A percentile compares a stretch with the other conserved stretches of the same genome.
These are phyloP conservation scores for Sarcophaga carnaria DNA, from an alignment of 2,888 invertebrate species.

Conservation along the genomic window DNA sequence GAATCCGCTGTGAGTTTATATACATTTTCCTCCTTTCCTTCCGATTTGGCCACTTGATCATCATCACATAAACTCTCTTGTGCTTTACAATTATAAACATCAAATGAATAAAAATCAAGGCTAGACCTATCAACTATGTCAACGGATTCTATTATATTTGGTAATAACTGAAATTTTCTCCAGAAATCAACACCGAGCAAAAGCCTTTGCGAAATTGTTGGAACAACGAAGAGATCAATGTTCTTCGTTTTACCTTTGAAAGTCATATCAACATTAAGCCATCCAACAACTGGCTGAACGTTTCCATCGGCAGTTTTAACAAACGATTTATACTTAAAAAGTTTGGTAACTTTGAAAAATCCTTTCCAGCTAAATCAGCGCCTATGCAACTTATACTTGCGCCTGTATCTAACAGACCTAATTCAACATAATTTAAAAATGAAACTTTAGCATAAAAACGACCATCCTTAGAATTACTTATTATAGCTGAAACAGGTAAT, in stretches of 20 bases:
- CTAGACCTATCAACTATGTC: neutral
- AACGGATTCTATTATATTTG: conserved; percentile 17
- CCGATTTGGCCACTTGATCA: no score
- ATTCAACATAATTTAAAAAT: neutral
- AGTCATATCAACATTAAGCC: neutral
- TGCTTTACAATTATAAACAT: no score
- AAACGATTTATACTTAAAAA: neutral
- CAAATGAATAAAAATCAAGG: no score
- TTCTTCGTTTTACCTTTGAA: conserved; percentile 13
- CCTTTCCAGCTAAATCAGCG: neutral
- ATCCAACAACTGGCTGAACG: conserved; percentile 21
- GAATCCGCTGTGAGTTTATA: no score
- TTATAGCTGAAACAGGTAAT: neutral
- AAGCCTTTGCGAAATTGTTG: conserved; percentile 31
- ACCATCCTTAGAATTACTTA: neutral
- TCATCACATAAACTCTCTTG: no score
- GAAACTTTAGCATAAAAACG: conserved; percentile 3
- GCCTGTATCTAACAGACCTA: neutral
- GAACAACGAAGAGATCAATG: conserved; percentile 38
- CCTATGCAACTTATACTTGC: conserved; percentile 7
- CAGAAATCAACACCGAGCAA: conserved; percentile 52
- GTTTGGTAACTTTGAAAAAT: no score
- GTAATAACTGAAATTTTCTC: conserved; percentile 11
- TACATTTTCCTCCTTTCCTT: no score
- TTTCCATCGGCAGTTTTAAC: conserved; percentile 9